Percentiles rank a stretch among this genome's conserved stretches.
These are phyloP conservation scores for Garrulus glandarius DNA, from an alignment of 2,797 vertebrate genomes.

Conservation along the genomic window DNA sequence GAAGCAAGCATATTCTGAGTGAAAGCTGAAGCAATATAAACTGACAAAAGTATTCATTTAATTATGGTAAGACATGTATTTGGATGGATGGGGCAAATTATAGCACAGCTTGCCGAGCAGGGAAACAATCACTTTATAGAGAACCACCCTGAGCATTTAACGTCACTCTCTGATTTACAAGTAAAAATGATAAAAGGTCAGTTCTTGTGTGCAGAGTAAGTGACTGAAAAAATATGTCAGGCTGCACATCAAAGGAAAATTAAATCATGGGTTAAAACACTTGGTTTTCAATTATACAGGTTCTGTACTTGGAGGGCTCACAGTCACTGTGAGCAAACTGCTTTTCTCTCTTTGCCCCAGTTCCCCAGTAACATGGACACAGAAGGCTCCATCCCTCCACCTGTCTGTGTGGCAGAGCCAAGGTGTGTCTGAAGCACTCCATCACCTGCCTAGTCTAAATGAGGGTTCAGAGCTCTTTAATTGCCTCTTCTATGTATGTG, in stretches of 20 bases:
- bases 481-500: neutral
- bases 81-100: constrained; percentile 52
- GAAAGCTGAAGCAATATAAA: constrained; percentile 31
- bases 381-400: neutral
- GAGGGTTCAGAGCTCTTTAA: neutral
- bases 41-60: constrained; percentile 41
- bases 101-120: constrained; percentile 8
- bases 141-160: constrained; percentile 32
- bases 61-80: constrained; percentile 22
- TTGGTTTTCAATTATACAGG: neutral
- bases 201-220: neutral
- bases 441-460: neutral
- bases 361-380: accelerated
- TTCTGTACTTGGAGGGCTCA: accelerated
- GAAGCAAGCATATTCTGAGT: neutral
- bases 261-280: neutral
- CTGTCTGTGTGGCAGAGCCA: neutral
- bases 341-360: neutral
- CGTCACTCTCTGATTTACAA: neutral
- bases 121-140: constrained; percentile 33
- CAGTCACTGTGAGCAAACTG: neutral
- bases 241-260: neutral
- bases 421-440: neutral
- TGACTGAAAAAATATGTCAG: neutral
- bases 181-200: constrained; percentile 18